Evolutionary conservation across 2,113 vertebrate genomes (phyloP), one percentile per base, ranked within the genome.

Genomic region (Progne subis): DNA sequence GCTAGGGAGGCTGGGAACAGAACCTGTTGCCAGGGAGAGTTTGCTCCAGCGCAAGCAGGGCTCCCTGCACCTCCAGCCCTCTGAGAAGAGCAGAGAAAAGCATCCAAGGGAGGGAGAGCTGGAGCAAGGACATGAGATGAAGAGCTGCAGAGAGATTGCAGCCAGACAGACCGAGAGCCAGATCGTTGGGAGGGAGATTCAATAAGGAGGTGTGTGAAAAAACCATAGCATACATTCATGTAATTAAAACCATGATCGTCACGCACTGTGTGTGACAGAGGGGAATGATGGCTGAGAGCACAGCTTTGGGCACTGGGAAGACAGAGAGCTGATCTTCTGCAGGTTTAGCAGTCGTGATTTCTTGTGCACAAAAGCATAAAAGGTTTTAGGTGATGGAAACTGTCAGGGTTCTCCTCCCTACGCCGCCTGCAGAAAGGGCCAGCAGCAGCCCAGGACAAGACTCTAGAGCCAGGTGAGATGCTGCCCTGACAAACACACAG

Each of bases 21-120:
- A 23, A 88, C 82, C 52, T 92, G 95, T 88, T 90, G 91, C 94
- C 80, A 93, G 55, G 95, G 79, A 63, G 91, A 90, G 69, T 59
- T 92, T 86, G 55, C 68, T 69, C n/a, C 55, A 25, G 59, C 0
- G 0, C 14, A 14, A 82, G 57, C 88, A 93, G 84, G 90, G 90
- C 11, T 18, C 59, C 70, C 81, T 47, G 69, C 3, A 7, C 60
- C 60, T 46, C 83, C 1, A 0, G 83, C 69, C 60, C 39, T 12
- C 18, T 3, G 4, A n/a, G 56, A 52, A 89, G 86, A 91, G 64
- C n/a, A 39, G n/a, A 46, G 47, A 92, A 86, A 83, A 80, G 59
- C 86, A 88, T 77, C 88, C 59, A 69, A 59, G 52, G 74, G 34
- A 88, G 86, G 64, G 43, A 57, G 63, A 92, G 55, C 13, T 0